phyloP scores from a whole-genome alignment of 2,888 invertebrate genomes.

The Drosophila ustulata region DNA sequence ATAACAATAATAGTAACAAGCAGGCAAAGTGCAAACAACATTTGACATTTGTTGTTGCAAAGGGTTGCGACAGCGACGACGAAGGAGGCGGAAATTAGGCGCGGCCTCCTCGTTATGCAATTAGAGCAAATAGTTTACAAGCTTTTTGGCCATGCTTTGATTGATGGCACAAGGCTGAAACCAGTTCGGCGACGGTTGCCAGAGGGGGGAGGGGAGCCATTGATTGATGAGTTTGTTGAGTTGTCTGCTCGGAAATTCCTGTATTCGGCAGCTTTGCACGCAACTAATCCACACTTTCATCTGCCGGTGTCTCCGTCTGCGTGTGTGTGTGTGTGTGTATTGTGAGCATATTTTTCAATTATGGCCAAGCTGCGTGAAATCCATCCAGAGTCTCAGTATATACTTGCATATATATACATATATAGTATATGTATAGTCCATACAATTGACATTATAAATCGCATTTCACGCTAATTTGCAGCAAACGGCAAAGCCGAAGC shows the following conservation, averaged over 20 bases:
- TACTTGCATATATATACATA: neutral
- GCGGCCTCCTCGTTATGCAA: constrained; percentile 53
- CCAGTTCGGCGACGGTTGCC: constrained; percentile 12
- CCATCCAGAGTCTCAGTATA: constrained; percentile 21
- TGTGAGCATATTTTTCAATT: constrained; percentile 69
- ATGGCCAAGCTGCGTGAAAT: constrained; percentile 57
- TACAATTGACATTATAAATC: constrained; percentile 81
- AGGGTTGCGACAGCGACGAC: constrained; percentile 14
- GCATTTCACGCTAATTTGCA: constrained; percentile 81
- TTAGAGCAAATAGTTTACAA: constrained; percentile 70
- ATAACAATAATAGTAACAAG: constrained; percentile 44
- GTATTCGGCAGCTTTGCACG: constrained; percentile 29
- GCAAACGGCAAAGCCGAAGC: constrained; percentile 45
- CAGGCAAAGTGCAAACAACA: constrained; percentile 41
- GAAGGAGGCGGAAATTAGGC: constrained; percentile 56
- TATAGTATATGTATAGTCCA: constrained; percentile 14
- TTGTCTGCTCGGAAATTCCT: constrained; percentile 18
- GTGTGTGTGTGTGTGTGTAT: constrained; percentile 19
- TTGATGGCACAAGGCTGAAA: constrained; percentile 59
- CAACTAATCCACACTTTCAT: constrained; percentile 72
- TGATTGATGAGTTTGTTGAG: constrained; percentile 47
- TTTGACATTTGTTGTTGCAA: constrained; percentile 45
- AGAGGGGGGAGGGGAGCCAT: constrained; percentile 2
- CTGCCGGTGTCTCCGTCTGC: constrained; percentile 26
- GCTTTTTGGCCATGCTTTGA: constrained; percentile 45